These are phyloP conservation scores for Glossophaga mutica DNA, from an alignment of 2,797 vertebrate genomes.

Conservation along the genomic window DNA sequence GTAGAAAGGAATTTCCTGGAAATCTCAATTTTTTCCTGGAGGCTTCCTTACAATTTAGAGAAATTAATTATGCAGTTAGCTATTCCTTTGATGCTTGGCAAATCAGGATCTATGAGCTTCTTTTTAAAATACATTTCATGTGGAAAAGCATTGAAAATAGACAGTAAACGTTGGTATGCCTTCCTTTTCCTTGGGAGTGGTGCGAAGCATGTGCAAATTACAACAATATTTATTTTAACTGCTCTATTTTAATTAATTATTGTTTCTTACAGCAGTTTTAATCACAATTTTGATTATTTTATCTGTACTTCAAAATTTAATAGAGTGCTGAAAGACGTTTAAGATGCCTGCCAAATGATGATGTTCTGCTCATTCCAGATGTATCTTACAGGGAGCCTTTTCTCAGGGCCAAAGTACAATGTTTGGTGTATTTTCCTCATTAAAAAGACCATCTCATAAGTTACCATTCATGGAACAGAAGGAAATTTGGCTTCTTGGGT, in stretches of 20 bases:
- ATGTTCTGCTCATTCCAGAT: accelerated
- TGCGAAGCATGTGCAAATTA: background rate
- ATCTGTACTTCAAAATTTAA: background rate
- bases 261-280: background rate
- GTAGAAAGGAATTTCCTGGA: background rate
- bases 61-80: background rate
- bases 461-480: slow-evolving; percentile 1
- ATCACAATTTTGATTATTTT: background rate
- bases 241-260: background rate
- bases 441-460: background rate
- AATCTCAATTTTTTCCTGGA: background rate
- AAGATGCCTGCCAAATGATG: background rate
- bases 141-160: background rate
- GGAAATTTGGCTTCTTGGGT: background rate
- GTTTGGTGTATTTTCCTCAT: background rate
- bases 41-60: background rate
- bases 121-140: background rate
- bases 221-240: background rate
- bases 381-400: background rate
- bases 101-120: background rate
- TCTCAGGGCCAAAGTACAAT: background rate
- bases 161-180: background rate
- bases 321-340: background rate
- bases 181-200: background rate
- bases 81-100: background rate